Evolutionary conservation across 2,797 vertebrate species (phyloP).

Genomic region (Lagocephalus sceleratus): DNA sequence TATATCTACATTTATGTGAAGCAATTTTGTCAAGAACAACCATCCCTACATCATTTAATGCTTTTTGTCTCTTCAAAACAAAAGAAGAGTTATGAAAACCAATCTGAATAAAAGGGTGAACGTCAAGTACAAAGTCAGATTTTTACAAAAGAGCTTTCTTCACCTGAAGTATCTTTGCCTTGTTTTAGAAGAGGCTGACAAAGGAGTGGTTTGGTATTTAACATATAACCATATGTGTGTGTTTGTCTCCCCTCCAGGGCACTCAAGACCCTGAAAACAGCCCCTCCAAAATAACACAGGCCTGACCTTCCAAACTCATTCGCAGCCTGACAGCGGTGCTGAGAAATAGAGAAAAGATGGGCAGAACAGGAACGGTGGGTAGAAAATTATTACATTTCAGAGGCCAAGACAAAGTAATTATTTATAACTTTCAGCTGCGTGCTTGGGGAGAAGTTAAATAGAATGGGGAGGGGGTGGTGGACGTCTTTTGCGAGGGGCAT

Average conservation of each 20-base stretch:
- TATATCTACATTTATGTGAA: too few species aligned
- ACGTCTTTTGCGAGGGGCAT: slow-evolving; percentile 70
- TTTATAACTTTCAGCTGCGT: slow-evolving; percentile 75
- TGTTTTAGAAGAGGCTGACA: slow-evolving; percentile 50
- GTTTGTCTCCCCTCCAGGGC: slow-evolving; percentile 73
- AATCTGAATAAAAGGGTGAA: too few species aligned
- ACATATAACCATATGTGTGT: slow-evolving; percentile 50
- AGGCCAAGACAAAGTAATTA: slow-evolving; percentile 71
- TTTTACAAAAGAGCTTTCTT: too few species aligned
- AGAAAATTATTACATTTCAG: slow-evolving; percentile 75
- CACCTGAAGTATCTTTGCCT: not conserved
- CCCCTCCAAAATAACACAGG: slow-evolving; percentile 75
- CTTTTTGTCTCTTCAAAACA: too few species aligned
- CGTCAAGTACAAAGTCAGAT: too few species aligned
- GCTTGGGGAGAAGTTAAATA: slow-evolving; percentile 37
- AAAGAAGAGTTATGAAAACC: too few species aligned
- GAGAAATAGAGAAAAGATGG: slow-evolving; percentile 75
- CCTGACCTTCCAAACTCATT: slow-evolving; percentile 73
- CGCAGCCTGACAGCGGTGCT: slow-evolving; percentile 65
- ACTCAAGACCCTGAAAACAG: slow-evolving; percentile 73
- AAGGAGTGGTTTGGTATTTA: slow-evolving; percentile 62
- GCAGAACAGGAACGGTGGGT: slow-evolving; percentile 64
- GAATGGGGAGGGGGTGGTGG: slow-evolving; percentile 41
- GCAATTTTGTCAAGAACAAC: too few species aligned
- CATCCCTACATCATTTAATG: too few species aligned